These are phyloP conservation scores for Oreonectes daqikongensis DNA, from an alignment of 2,797 vertebrate genomes.

Conservation along the genomic window DNA sequence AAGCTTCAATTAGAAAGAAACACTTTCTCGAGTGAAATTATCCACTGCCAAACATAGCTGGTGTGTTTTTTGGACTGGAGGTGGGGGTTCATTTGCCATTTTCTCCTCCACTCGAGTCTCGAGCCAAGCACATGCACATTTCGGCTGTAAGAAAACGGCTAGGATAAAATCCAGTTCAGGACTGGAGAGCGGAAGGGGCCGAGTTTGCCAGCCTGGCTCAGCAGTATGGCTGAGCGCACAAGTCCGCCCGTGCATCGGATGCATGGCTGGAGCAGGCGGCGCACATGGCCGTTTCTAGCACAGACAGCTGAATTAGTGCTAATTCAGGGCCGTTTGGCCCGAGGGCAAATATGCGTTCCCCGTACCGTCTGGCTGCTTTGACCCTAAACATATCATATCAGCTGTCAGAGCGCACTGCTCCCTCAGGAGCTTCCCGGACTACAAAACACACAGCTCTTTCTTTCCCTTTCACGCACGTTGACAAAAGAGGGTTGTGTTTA, in stretches of 20 bases:
- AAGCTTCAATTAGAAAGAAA: neutral
- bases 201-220: neutral
- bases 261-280: neutral
- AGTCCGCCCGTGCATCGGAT: neutral
- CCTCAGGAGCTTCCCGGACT: neutral
- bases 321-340: slow-evolving; percentile 43
- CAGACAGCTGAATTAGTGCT: slow-evolving; percentile 46
- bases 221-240: neutral
- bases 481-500: slow-evolving; percentile 19
- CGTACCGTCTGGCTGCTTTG: slow-evolving; percentile 38
- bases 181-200: neutral
- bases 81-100: neutral
- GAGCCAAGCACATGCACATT: neutral
- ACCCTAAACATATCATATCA: slow-evolving; percentile 44
- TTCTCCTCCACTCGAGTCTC: neutral
- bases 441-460: slow-evolving; percentile 4
- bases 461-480: neutral
- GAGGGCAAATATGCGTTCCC: slow-evolving; percentile 7
- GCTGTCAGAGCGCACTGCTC: slow-evolving; percentile 37
- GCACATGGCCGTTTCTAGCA: slow-evolving; percentile 4
- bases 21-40: neutral
- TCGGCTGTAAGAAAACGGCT: neutral
- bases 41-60: neutral
- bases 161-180: neutral
- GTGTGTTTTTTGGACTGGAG: neutral